Base-by-base conservation (phyloP, 2,888 invertebrate species). In the Sarcophaga rosellei region DNA sequence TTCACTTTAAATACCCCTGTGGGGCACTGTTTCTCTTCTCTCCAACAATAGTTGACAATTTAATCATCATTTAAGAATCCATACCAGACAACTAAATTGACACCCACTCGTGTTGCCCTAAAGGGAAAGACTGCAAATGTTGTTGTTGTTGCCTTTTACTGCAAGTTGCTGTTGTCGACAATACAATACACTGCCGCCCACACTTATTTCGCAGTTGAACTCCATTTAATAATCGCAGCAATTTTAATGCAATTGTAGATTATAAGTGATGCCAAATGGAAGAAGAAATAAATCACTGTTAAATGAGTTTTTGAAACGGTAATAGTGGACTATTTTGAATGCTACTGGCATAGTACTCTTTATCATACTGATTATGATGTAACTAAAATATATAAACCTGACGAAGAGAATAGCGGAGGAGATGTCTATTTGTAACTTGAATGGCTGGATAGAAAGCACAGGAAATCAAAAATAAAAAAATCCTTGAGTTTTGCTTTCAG, bases 61-160 rank as follows among this genome's bases (percentile, higher is more conserved):
- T 86, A 86, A 83, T 80, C 63, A 73, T 74, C 77, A 77, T 77
- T 82, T 65, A 65, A 72, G 76, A 78, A 66, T 63, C 65, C 83
- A 86, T 80, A 86, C 86, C 83, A 86, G 83, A 86, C 86, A 84
- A 70, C 83, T 81, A 82, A 86, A 84, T 86, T 86, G 83, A 86
- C 86, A 86, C 83, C 81, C 75, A 86, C 83, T 73, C 72, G 35
- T 45, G 12, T 23, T 65, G 11, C 57, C 69, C 45, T 65, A 73
- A n/a, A 23, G 61, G 44, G 15, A 23, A 75, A 57, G 53, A 11
- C 23, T 44, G 35, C 68, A 74, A 81, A 53, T 75, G 47, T 21
- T 1, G 47, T 47, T 11, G 35, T 35, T 35, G 35, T 35, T 35
- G 35, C 35, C 35, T 35, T 35, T 84, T 75, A 69, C 77, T 65